These are phyloP conservation scores for Meta bourneti DNA, from an alignment of 2,888 invertebrate species.

Conservation along the genomic window DNA sequence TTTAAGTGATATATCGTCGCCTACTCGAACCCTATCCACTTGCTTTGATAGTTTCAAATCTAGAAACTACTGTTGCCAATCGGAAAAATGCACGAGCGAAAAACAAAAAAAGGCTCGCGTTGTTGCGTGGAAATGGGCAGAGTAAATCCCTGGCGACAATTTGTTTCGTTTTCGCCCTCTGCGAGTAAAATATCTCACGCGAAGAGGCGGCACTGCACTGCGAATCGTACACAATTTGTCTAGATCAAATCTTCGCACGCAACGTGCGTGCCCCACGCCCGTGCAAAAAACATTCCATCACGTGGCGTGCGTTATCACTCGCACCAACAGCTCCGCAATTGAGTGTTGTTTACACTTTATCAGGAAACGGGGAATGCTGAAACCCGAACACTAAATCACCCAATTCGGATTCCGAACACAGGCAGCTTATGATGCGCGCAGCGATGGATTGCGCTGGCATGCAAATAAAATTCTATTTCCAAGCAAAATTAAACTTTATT, in stretches of 20 bases:
- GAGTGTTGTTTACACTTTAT: conserved; percentile 32
- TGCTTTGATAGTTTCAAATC: conserved; percentile 42
- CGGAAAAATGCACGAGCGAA: background rate
- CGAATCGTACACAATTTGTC: conserved; percentile 60
- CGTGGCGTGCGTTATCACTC: conserved; percentile 36
- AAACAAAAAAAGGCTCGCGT: conserved; percentile 39
- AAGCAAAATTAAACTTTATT: too few relatives aligned
- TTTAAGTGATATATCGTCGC: conserved; percentile 43
- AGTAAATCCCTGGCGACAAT: conserved; percentile 64
- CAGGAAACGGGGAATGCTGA: background rate
- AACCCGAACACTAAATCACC: too few relatives aligned
- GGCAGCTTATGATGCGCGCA: too few relatives aligned
- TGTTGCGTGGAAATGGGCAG: conserved; percentile 53
- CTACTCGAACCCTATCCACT: conserved; percentile 19
- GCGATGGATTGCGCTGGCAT: too few relatives aligned
- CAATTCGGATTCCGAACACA: too few relatives aligned
- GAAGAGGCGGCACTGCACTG: conserved; percentile 34
- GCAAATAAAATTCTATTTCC: too few relatives aligned
- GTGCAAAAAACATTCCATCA: conserved; percentile 64
- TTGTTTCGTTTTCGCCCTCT: conserved; percentile 57
- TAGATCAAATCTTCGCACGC: conserved; percentile 69
- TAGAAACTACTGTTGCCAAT: conserved; percentile 23
- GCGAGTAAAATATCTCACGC: conserved; percentile 50
- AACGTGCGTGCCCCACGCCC: conserved; percentile 43
- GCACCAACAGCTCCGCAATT: background rate